Evolutionary conservation across 2,113 vertebrate genomes (phyloP), one percentile per base, ranked within the genome.

Genomic region (Spea multiplicata): DNA sequence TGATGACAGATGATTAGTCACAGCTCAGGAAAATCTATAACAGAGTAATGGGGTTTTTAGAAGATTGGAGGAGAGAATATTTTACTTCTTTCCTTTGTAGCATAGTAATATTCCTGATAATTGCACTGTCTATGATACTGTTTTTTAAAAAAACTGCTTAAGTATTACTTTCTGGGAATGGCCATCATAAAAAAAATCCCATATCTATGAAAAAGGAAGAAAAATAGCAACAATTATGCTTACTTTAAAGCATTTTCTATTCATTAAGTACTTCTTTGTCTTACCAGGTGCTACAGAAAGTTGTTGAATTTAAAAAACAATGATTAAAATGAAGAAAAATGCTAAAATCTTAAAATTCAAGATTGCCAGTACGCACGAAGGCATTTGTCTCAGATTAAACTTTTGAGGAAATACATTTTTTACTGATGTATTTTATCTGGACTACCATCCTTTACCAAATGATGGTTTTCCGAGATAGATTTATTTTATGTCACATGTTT

Each of bases 1-100:
- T 80, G 78, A 80, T 80, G 78, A 53, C 71, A 80, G 78, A 80
- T 80, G 71, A 80, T 80, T 80, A 80, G 71, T 80, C 78, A 80
- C 78, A 80, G 78, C 71, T 80, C 71, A 69, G 78, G 59, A 80
- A 80, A 80, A 80, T 80, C 77, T 80, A 80, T 80, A 80, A 73
- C 71, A 8, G 44, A 80, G 62, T 80, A 80, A 80, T 80, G 70
- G 77, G 70, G 71, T 80, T 80, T 75, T 67, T 66, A 59, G 70
- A 73, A 77, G 71, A 65, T 73, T 73, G 70, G 62, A 73, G 61
- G 45, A 73, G 77, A 79, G 64, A 67, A 49, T 52, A 80, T 50
- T 80, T 80, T 80, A 80, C 77, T 80, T 73, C 71, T 80, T 80
- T 79, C 59, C 76, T 73, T 65, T 80, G 70, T 80, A 73, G 64